Evolutionary conservation across 2,797 vertebrate genomes (phyloP).

Genomic region (Malacoraja senta): DNA sequence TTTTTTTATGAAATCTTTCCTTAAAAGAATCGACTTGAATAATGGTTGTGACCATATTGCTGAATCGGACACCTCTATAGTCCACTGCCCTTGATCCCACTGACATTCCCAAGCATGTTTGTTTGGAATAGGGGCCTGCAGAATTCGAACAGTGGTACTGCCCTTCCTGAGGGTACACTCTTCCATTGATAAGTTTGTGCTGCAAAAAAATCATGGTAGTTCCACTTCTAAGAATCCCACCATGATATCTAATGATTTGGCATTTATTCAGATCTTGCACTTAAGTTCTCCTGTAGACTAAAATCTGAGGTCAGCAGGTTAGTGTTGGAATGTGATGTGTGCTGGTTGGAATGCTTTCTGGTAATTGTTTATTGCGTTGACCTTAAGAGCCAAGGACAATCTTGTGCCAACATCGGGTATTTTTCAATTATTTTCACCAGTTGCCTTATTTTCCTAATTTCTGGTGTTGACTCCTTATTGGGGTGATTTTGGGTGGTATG

Average conservation of each 20-base stretch:
- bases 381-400: background rate
- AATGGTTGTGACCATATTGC: background rate
- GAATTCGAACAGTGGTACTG: background rate
- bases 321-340: constrained; percentile 3
- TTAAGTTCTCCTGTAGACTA: background rate
- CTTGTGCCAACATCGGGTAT: background rate
- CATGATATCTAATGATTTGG: background rate
- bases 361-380: background rate
- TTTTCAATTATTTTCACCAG: background rate
- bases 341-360: background rate
- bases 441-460: background rate
- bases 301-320: background rate
- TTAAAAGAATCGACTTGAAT: background rate
- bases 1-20: background rate
- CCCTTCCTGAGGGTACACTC: background rate
- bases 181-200: background rate
- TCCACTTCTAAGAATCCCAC: background rate
- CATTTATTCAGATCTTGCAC: background rate
- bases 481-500: too few species aligned
- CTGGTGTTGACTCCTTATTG: background rate
- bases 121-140: background rate
- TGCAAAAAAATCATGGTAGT: background rate
- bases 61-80: background rate
- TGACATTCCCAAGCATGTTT: background rate
- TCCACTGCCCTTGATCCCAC: background rate